A percentile compares a stretch with the other conserved stretches of the same genome.
Conservation (phyloP, 2,888 invertebrate species). For the Latrodectus elegans region DNA sequence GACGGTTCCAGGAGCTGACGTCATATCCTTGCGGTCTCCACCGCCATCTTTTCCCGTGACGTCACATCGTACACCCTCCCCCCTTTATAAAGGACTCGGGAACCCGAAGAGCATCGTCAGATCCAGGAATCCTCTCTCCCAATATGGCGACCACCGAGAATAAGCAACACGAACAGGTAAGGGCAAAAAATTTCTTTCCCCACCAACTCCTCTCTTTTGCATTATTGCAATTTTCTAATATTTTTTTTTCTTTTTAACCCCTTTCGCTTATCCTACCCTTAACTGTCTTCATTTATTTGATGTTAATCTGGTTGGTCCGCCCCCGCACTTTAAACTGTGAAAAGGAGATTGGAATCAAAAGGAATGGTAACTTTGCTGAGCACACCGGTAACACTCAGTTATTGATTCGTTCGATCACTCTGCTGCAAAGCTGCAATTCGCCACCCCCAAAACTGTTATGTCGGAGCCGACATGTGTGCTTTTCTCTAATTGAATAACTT, state of each 20-base stretch:
- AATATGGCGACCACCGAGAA: constrained; percentile 62
- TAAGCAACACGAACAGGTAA: constrained; percentile 61
- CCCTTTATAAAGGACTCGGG: constrained; percentile 60
- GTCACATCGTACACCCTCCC: constrained; percentile 54
- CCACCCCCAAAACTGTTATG: constrained; percentile 10
- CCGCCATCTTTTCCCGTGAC: constrained; percentile 67
- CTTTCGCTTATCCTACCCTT: neutral
- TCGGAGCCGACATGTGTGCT: neutral
- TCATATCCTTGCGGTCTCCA: constrained; percentile 62
- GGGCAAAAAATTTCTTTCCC: neutral
- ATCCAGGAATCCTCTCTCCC: constrained; percentile 34
- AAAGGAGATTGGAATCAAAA: neutral
- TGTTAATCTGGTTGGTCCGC: neutral
- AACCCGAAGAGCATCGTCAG: constrained; percentile 46
- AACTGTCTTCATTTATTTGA: neutral
- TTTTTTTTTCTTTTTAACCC: neutral
- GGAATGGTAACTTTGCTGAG: neutral
- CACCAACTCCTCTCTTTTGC: neutral
- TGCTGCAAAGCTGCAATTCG: constrained; percentile 18
- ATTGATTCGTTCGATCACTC: constrained; percentile 65
- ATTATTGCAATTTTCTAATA: neutral
- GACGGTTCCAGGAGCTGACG: constrained; percentile 56
- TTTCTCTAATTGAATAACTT: neutral
- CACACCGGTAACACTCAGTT: constrained; percentile 29
- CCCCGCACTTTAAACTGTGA: neutral